A percentile compares a stretch with the other conserved stretches of the same genome.
Evolutionary conservation across 2,888 invertebrate species (phyloP).

Genomic region (Nomada hirtipes): DNA sequence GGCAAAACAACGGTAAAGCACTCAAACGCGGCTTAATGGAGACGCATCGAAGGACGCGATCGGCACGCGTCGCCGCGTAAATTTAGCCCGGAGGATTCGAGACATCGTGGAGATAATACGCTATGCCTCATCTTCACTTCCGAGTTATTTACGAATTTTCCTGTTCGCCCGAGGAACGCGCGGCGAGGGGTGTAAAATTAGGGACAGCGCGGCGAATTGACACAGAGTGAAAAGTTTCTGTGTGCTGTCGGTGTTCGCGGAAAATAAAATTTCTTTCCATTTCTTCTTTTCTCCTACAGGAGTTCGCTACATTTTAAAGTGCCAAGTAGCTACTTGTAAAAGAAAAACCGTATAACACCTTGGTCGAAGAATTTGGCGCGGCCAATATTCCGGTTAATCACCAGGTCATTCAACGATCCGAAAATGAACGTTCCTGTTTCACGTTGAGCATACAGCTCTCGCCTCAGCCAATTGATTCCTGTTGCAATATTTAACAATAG

Average conservation of each 20-base stretch:
- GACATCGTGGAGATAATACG: slow-evolving; percentile 2
- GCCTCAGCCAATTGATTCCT: slow-evolving; percentile 17
- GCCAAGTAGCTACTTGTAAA: no score
- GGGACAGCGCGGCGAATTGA: not conserved
- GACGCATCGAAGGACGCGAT: slow-evolving; percentile 53
- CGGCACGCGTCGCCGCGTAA: slow-evolving; percentile 54
- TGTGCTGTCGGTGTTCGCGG: no score
- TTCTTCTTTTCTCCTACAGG: no score
- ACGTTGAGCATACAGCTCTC: no score
- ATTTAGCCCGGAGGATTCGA: slow-evolving; percentile 36
- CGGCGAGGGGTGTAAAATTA: slow-evolving; percentile 7
- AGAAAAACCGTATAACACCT: not conserved
- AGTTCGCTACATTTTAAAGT: no score
- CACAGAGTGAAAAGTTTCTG: not conserved
- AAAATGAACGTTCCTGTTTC: slow-evolving; percentile 2
- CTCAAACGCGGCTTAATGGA: slow-evolving; percentile 46
- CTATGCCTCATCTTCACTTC: slow-evolving; percentile 21
- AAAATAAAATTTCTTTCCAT: no score
- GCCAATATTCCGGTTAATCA: no score
- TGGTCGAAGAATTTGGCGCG: not conserved
- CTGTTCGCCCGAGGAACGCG: not conserved
- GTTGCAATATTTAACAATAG: slow-evolving; percentile 38
- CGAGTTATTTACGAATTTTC: not conserved
- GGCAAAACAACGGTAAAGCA: slow-evolving; percentile 33
- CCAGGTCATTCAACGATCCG: not conserved